A percentile compares a stretch with the other conserved stretches of the same genome.
Conservation (phyloP, 2,888 invertebrate genomes). For the Protonemura montana region DNA sequence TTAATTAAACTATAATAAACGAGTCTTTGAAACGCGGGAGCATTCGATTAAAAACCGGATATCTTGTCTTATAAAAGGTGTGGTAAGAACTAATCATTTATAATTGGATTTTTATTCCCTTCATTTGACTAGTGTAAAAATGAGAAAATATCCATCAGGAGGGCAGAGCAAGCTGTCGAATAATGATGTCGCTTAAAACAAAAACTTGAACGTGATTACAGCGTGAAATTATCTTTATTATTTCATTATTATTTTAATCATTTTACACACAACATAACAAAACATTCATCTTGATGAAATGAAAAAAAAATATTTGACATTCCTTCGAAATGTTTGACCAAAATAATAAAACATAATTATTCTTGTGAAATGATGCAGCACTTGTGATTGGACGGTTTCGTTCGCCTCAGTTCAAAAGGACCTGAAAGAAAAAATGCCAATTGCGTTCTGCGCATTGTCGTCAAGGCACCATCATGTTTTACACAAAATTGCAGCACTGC, state of each 20-base stretch:
- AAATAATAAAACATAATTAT: not conserved
- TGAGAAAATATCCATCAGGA: not conserved
- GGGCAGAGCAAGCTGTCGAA: not conserved
- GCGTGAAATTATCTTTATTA: not conserved
- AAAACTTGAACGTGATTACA: not conserved
- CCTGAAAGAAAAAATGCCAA: too few relatives aligned
- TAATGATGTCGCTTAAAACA: not conserved
- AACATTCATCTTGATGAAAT: not conserved
- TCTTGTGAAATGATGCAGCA: too few relatives aligned
- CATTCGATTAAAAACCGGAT: slow-evolving; percentile 30
- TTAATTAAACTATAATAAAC: slow-evolving; percentile 34
- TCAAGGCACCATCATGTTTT: not conserved
- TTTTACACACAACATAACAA: not conserved
- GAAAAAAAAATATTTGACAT: not conserved
- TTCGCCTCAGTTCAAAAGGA: too few relatives aligned
- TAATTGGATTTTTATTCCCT: slow-evolving; percentile 26
- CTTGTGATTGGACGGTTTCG: not conserved
- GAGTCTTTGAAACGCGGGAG: slow-evolving; percentile 29
- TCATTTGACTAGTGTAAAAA: slow-evolving; percentile 8
- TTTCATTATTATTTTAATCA: not conserved
- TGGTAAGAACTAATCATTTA: slow-evolving; percentile 18
- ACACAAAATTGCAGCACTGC: not conserved
- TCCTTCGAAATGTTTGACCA: not conserved
- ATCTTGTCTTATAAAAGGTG: slow-evolving; percentile 8
- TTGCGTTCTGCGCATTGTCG: too few relatives aligned